Evolutionary conservation across 2,888 invertebrate genomes (phyloP), one percentile per base, ranked within the genome.

Genomic region (Perizoma flavofasciatum): DNA sequence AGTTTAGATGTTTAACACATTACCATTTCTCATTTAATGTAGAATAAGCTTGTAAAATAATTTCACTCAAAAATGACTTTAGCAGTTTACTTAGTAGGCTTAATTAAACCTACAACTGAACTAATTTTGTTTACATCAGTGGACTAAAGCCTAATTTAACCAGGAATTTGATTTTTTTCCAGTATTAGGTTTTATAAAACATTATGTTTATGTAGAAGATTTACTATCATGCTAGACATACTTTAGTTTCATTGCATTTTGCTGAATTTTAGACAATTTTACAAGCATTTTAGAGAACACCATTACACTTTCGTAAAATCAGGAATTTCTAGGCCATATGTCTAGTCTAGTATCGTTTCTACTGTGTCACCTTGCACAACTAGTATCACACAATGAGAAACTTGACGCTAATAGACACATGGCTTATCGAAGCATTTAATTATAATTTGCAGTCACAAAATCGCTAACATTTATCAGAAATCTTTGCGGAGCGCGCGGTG

Each of bases 401-500:
- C 43, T 48, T 32, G 47, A 52, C 51, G 58, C 55, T 63, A 67
- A 66, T 48, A 59, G 70, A 73, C 68, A 72, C 61, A 71, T 55
- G 71, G 70, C 72, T 73, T 65, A 60, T 59, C 57, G 33, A 49
- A 64, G 43, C 66, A 56, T 73, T 71, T 59, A 43, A 58, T 45
- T 69, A 65, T 72, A 53, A 69, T 77, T 78, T 72, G 68, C 76
- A 67, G 65, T 66, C 73, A 73, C 61, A 56, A 64, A 65, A 62
- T 78, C 76, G 75, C 73, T 70, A 74, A 73, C 82, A 83, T 82
- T 22, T 67, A 66, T 70, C 70, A 66, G 66, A 74, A 74, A 77
- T 76, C 69, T 63, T 69, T 85, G 90, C 88, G 91, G 89, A 89
- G 86, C 83, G 91, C 90, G 89, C 85, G 86, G 88, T 71, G 77